These are phyloP conservation scores for Bos taurus DNA, from an alignment of 2,113 vertebrate species.

Conservation along the genomic window DNA sequence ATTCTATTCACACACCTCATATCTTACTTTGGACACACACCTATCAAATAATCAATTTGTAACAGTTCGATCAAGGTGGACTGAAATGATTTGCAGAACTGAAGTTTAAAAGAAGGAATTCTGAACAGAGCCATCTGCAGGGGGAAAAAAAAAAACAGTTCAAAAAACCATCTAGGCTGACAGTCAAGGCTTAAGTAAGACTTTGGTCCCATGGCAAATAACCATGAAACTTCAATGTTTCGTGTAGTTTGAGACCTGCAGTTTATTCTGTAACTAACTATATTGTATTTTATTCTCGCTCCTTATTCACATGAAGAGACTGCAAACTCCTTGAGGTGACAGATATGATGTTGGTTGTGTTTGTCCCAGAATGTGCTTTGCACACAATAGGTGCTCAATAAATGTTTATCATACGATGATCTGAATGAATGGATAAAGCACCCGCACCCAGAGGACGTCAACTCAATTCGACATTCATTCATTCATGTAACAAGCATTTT, in stretches of 20 bases:
- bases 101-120: conserved; percentile 16
- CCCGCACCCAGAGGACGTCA: not conserved
- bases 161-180: not conserved
- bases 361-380: not conserved
- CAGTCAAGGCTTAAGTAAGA: not conserved
- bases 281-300: not conserved
- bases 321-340: not conserved
- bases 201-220: not conserved
- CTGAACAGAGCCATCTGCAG: not conserved
- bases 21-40: not conserved
- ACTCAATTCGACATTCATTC: not conserved
- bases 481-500: not conserved
- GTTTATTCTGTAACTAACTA: not conserved
- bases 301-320: not conserved
- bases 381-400: not conserved
- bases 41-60: conserved; percentile 2
- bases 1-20: not conserved
- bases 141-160: not conserved
- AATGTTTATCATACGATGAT: not conserved
- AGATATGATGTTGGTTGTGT: not conserved
- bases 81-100: not conserved
- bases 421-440: not conserved
- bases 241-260: not conserved
- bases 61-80: not conserved
- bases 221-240: not conserved